A percentile compares a stretch with the other conserved stretches of the same genome.
Evolutionary conservation across 1,140 invertebrate species (phyloP).

Genomic region (Acromyrmex charruanus): DNA sequence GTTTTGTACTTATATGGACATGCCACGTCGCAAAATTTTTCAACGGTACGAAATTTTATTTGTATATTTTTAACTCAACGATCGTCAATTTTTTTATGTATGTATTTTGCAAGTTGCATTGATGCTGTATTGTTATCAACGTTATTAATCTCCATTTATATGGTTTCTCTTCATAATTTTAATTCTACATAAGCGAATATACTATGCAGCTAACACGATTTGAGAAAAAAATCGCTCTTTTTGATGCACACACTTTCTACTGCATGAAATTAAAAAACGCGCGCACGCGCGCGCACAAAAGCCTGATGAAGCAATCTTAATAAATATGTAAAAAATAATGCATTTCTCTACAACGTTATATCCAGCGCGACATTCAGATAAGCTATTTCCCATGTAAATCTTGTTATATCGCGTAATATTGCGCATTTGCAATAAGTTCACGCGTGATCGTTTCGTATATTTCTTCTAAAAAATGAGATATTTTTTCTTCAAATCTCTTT

Average conservation of each 20-base stretch:
- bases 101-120: conserved; percentile 7
- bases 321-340: conserved; percentile 62
- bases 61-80: neutral
- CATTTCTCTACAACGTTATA: neutral
- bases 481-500: neutral
- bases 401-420: conserved; percentile 3
- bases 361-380: neutral
- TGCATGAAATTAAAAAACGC: conserved; percentile 36
- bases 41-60: neutral
- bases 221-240: conserved; percentile 39
- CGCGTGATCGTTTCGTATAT: neutral
- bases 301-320: conserved; percentile 50
- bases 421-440: too few relatives aligned
- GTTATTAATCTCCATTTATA: conserved; percentile 37
- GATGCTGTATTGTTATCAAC: conserved; percentile 6
- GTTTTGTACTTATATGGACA: neutral
- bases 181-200: conserved; percentile 24
- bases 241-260: conserved; percentile 24
- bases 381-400: conserved; percentile 35
- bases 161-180: conserved; percentile 54
- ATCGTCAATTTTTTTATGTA: neutral
- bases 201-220: conserved; percentile 22
- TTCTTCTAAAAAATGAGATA: neutral
- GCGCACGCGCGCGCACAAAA: neutral
- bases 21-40: neutral